Base-by-base conservation (phyloP, 2,888 invertebrate species). In the Meganola albula region DNA sequence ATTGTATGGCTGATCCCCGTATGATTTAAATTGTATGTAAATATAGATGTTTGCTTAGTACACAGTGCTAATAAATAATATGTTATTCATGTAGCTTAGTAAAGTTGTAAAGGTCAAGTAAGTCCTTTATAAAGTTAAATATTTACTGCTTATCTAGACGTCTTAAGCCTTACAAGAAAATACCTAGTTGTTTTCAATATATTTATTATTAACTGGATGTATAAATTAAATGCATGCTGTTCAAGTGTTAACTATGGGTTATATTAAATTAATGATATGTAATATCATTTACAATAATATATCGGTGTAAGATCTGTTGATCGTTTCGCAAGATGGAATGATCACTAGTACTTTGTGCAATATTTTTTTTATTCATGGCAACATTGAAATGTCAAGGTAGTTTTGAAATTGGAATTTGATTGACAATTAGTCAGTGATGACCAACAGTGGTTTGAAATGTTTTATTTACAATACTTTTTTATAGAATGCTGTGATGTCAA, bases 241-340 rank as follows among this genome's bases (percentile, higher is more conserved):
- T 13, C 40, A 47, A 32, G 31, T 24, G 40, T 48, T 29, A 49
- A 51, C 37, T 40, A 49, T 49, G 52, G 41, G 41, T 44, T 52
- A 29, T 37, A 58, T 58, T 55, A 67, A 65, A 66, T 75, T 76
- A 74, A 79, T 79, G 77, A 66, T 79, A 80, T 80, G 48, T 59
- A 55, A 82, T 82, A 78, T 79, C 78, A 77, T 76, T 74, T 78
- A 63, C 67, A 62, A 65, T 63, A n/a, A n/a, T n/a, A n/a, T n/a
- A 48, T 63, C 37, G 44, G 44, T 42, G 53, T 63, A 51, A 67
- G 63, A 68, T 74, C 63, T 74, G 66, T 74, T 63, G 47, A 51
- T 57, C 54, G 40, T 54, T 58, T 58, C 45, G 40, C 51, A 43
- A 34, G 32, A 46, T 60, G 50, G 46, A 53, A 45, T 58, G 36